Evolutionary conservation across 2,888 invertebrate species (phyloP).

Genomic region (Zhuqinia jingwanae): DNA sequence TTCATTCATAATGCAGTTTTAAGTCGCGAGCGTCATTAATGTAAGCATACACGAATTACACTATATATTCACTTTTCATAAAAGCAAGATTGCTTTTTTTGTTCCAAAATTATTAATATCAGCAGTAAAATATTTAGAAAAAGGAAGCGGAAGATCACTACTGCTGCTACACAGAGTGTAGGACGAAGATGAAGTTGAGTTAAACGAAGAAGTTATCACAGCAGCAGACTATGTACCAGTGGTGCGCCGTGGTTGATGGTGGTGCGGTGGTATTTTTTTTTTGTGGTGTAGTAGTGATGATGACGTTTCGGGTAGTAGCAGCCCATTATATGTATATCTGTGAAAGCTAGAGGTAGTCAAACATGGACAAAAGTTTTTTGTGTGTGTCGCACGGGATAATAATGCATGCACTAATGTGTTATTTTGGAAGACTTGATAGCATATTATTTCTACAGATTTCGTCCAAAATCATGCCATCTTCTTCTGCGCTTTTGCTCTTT

Average conservation of each 20-base stretch:
- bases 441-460: slow-evolving; percentile 31
- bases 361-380: slow-evolving; percentile 19
- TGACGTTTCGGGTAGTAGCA: background rate
- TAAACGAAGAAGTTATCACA: slow-evolving; percentile 4
- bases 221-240: no score
- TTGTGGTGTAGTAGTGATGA: background rate
- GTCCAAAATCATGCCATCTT: background rate
- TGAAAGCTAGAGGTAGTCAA: background rate
- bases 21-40: background rate
- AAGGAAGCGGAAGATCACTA: slow-evolving; percentile 10
- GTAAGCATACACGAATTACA: background rate
- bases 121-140: background rate
- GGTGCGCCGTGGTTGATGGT: no score
- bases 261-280: background rate
- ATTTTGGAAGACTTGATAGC: slow-evolving; percentile 42
- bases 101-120: background rate
- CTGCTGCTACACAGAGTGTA: background rate
- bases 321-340: background rate
- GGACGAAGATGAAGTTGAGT: background rate
- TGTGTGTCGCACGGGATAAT: slow-evolving; percentile 16
- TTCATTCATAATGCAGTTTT: slow-evolving; percentile 14
- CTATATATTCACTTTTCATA: background rate
- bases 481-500: no score
- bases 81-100: no score
- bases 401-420: slow-evolving; percentile 52